phyloP scores from a whole-genome alignment of 2,797 vertebrate genomes.

The Acipenser transmontanus region DNA sequence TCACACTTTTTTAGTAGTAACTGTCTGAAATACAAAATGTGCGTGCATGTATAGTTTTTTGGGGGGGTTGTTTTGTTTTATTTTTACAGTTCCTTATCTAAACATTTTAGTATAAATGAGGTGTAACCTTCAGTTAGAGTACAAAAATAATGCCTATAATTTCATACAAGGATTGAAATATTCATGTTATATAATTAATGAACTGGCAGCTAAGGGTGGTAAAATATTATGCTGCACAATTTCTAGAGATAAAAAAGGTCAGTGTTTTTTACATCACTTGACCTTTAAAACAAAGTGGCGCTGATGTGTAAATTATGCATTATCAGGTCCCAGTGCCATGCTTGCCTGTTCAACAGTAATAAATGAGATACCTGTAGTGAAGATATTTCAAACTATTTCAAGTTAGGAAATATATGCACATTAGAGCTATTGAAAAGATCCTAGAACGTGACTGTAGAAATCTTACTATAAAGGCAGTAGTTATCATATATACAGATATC shows the following conservation, averaged over 20 bases:
- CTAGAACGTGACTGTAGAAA: too few relatives aligned
- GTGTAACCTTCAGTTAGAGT: too few relatives aligned
- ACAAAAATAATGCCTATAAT: too few relatives aligned
- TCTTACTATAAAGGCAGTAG: too few relatives aligned
- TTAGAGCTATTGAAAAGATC: neutral
- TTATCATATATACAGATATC: too few relatives aligned
- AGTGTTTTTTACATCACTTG: neutral
- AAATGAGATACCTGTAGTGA: neutral
- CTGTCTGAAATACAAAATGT: too few relatives aligned
- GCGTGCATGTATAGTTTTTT: too few relatives aligned
- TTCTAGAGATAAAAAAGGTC: neutral
- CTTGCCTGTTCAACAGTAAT: neutral
- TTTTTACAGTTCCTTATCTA: too few relatives aligned
- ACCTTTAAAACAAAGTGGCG: neutral
- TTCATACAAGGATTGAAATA: too few relatives aligned
- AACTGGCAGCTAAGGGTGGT: neutral
- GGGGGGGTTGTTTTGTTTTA: too few relatives aligned
- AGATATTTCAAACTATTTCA: neutral
- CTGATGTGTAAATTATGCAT: conserved; percentile 1
- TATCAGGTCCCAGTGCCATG: conserved; percentile 2
- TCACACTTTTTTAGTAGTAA: too few relatives aligned
- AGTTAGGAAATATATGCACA: neutral
- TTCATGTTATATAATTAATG: neutral
- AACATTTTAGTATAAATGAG: too few relatives aligned
- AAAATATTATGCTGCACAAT: neutral